Base-by-base conservation (phyloP, 2,888 invertebrate species). In the Gisinianus flammeolus region DNA sequence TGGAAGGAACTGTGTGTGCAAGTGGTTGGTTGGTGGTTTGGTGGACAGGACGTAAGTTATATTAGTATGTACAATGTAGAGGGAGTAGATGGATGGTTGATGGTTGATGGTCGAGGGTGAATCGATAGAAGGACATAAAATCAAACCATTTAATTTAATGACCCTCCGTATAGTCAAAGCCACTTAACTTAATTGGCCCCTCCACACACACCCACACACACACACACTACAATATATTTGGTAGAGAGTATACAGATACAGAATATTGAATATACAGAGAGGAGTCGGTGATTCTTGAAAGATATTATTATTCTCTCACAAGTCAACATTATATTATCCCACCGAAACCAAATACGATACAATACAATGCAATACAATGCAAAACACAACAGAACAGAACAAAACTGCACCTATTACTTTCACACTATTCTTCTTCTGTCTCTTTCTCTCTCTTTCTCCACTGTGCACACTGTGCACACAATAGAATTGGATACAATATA, bases 81-180 rank as follows among this genome's bases (percentile, higher is more conserved):
- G n/a, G n/a, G n/a, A n/a, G n/a, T n/a, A n/a, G n/a, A n/a, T n/a
- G 16, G 52, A 12, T 44, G 16, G 52, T 44, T 44, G 52, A 44
- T 12, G 8, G 52, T 8, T 16, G 62, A 64, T 26, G 24, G 62
- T 12, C 26, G 62, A 33, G 71, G 73, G 64, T 73, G 73, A 33
- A 62, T 73, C 73, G 73, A 58, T 35, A 35, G 56, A 56, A 30
- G 73, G 73, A 73, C 73, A 73, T 73, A 73, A 73, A 73, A 73
- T 73, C 73, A 73, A 72, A 73, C 73, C 73, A 73, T 73, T 73
- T 73, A 73, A 73, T 62, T 62, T 73, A 73, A 73, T 73, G 73
- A 73, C 73, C 73, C 30, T 6, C 56, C 10, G 33, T 73, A 73
- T 73, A 73, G 62, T 62, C 73, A 62, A 62, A 73, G 22, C 62